These are phyloP conservation scores for Carollia perspicillata DNA, from an alignment of 2,113 vertebrate genomes.

Conservation along the genomic window DNA sequence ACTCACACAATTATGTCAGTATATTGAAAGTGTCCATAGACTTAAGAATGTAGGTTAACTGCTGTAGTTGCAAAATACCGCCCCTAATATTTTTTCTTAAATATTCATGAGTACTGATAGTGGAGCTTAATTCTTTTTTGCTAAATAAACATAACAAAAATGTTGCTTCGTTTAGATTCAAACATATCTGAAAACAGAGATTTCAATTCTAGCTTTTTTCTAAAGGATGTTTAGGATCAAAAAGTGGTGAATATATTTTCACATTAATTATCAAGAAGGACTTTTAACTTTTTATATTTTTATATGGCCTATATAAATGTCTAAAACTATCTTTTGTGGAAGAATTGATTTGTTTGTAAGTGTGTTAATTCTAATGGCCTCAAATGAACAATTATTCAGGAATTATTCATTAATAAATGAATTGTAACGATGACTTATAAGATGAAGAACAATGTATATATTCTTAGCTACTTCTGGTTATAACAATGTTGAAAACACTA, in stretches of 20 bases:
- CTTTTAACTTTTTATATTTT: background rate
- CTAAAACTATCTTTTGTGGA: background rate
- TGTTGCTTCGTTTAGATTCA: background rate
- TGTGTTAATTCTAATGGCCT: background rate
- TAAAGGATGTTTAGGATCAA: background rate
- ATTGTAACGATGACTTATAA: background rate
- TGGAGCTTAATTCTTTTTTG: background rate
- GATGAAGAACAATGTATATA: background rate
- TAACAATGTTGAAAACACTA: background rate
- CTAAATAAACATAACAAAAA: conserved; percentile 9
- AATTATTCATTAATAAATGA: background rate
- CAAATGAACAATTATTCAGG: background rate
- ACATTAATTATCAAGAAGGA: background rate
- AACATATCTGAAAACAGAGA: background rate
- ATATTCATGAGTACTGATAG: background rate
- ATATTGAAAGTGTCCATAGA: background rate
- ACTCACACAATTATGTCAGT: background rate
- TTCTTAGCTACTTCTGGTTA: background rate
- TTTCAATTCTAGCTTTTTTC: background rate
- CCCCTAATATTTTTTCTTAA: background rate
- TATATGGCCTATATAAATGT: background rate
- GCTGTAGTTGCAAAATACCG: background rate
- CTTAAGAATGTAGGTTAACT: background rate
- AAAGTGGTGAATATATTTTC: background rate
- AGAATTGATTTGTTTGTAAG: background rate